These are phyloP conservation scores for Xylocampa areola DNA, from an alignment of 2,888 invertebrate genomes.

Conservation along the genomic window DNA sequence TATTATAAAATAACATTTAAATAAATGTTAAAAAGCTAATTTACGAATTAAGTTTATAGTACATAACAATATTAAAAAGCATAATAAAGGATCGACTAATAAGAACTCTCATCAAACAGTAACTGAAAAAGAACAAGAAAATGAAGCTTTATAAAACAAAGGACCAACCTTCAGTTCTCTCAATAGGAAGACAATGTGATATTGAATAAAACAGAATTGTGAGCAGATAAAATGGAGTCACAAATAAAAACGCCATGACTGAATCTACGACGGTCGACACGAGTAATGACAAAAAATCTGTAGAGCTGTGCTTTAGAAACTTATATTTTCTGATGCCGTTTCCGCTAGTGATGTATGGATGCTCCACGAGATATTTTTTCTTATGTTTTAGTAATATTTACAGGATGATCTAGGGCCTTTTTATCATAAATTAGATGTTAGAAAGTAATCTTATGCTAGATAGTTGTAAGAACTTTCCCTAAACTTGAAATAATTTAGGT, in stretches of 20 bases:
- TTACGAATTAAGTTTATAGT: background rate
- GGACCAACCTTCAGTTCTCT: conserved; percentile 58
- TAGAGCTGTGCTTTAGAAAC: conserved; percentile 35
- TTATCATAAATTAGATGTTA: too few species aligned
- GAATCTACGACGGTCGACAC: conserved; percentile 34
- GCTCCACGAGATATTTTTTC: background rate
- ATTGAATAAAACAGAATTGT: conserved; percentile 51
- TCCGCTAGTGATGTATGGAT: conserved; percentile 45
- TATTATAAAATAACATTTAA: too few species aligned
- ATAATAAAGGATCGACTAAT: conserved; percentile 7
- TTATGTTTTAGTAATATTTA: too few species aligned
- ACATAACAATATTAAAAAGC: background rate
- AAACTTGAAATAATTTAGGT: too few species aligned
- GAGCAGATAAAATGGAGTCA: conserved; percentile 54
- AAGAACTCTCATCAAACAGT: conserved; percentile 16
- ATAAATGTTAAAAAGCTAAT: too few species aligned
- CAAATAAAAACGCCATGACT: conserved; percentile 62
- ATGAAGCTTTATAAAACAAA: conserved; percentile 36
- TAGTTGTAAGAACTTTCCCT: too few species aligned
- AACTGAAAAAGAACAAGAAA: conserved; percentile 18
- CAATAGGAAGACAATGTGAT: conserved; percentile 51
- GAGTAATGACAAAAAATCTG: conserved; percentile 59
- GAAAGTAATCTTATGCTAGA: too few species aligned
- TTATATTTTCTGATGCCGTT: conserved; percentile 31
- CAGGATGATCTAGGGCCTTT: too few species aligned